Evolutionary conservation across 2,113 vertebrate genomes (phyloP).

Genomic region (Nothoprocta perdicaria): DNA sequence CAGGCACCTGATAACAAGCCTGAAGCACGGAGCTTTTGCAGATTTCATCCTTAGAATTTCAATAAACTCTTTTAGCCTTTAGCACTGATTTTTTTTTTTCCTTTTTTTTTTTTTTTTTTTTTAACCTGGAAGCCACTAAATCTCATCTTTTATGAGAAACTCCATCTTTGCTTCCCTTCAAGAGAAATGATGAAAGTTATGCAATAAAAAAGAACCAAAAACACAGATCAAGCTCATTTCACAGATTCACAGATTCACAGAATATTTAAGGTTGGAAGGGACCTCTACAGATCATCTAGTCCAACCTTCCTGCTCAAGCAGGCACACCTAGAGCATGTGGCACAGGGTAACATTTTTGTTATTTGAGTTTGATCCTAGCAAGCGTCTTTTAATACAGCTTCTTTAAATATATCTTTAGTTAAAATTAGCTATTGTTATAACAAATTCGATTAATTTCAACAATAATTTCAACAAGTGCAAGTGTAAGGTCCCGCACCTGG

Average conservation of each 20-base stretch:
- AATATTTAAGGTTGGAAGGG: too few species aligned
- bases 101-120: slow-evolving; percentile 45
- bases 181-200: slow-evolving; percentile 24
- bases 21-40: slow-evolving; percentile 63
- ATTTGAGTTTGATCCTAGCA: not conserved
- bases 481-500: too few species aligned
- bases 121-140: slow-evolving; percentile 55
- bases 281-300: too few species aligned
- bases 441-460: not conserved
- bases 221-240: not conserved
- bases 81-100: slow-evolving; percentile 40
- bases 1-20: slow-evolving; percentile 75
- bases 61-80: slow-evolving; percentile 73
- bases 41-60: slow-evolving; percentile 75
- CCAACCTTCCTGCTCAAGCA: too few species aligned
- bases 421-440: not conserved
- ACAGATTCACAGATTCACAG: too few species aligned
- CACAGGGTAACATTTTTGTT: too few species aligned
- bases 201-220: not conserved
- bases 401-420: not conserved
- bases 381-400: not conserved
- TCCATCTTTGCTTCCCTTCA: slow-evolving; percentile 60
- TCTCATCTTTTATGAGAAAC: slow-evolving; percentile 67
- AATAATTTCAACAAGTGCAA: too few species aligned
- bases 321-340: too few species aligned